Evolutionary conservation across 2,888 invertebrate species (phyloP).

Genomic region (Ornithoptera alexandrae): DNA sequence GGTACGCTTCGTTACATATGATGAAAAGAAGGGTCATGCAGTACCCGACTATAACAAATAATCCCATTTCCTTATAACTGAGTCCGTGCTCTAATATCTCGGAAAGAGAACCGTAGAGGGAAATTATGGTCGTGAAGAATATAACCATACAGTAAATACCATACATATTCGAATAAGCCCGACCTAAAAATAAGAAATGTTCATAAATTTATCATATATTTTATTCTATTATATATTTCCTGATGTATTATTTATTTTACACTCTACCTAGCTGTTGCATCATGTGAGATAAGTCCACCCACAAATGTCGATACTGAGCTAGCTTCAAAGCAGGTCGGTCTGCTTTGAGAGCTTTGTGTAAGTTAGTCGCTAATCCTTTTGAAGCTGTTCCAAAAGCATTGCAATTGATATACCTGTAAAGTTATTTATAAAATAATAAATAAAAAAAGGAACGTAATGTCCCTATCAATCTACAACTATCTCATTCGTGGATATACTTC

Average conservation of each 20-base stretch:
- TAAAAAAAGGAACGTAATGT: too few species aligned
- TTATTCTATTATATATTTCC: neutral
- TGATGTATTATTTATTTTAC: neutral
- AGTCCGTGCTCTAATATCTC: conserved; percentile 86
- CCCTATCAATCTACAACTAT: too few species aligned
- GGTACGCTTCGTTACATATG: conserved; percentile 87
- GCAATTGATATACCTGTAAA: conserved; percentile 81
- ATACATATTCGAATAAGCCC: conserved; percentile 88
- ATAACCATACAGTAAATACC: conserved; percentile 87
- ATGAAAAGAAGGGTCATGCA: conserved; percentile 85
- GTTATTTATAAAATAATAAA: too few species aligned
- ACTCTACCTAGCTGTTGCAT: conserved; percentile 85
- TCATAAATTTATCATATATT: conserved; percentile 5
- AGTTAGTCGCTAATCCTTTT: conserved; percentile 81
- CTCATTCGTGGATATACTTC: too few species aligned
- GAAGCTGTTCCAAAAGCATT: conserved; percentile 83
- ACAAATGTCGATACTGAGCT: conserved; percentile 83
- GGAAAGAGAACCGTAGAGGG: conserved; percentile 84
- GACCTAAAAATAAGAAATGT: conserved; percentile 53
- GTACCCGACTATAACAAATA: conserved; percentile 85
- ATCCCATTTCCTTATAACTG: conserved; percentile 85
- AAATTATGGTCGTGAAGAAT: conserved; percentile 86
- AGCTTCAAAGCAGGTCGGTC: conserved; percentile 83
- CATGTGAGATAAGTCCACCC: conserved; percentile 88
- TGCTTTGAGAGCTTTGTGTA: conserved; percentile 82